phyloP scores from a whole-genome alignment of 2,797 vertebrate species.

The Alauda arvensis region DNA sequence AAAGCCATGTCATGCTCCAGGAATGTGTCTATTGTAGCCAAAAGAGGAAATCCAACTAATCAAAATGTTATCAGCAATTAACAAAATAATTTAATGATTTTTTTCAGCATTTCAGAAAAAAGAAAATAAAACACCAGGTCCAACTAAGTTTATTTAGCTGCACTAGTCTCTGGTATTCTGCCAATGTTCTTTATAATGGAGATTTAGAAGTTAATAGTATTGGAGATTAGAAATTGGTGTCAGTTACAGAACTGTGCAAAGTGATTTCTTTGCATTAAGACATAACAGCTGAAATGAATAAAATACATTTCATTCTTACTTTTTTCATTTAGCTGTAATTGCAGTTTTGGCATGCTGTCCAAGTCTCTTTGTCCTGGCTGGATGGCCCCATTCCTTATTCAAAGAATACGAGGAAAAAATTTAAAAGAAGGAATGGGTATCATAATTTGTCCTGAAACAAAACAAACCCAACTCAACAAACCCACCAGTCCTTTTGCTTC shows the following conservation, averaged over 20 bases:
- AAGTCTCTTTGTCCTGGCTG: conserved; percentile 1
- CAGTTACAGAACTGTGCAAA: conserved; percentile 67
- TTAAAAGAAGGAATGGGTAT: neutral
- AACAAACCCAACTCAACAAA: neutral
- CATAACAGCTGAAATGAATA: conserved; percentile 69
- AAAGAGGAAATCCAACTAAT: conserved; percentile 62
- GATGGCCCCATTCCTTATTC: neutral
- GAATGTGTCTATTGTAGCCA: conserved; percentile 63
- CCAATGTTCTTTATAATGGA: conserved; percentile 58
- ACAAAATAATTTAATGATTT: conserved; percentile 58
- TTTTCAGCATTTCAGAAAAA: conserved; percentile 49
- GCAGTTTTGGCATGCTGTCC: conserved; percentile 29
- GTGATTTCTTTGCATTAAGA: conserved; percentile 67
- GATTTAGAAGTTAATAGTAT: conserved; percentile 69
- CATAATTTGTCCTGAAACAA: neutral
- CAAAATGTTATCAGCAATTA: conserved; percentile 71
- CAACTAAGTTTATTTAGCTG: conserved; percentile 61
- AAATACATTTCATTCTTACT: conserved; percentile 43
- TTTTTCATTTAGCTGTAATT: conserved; percentile 46
- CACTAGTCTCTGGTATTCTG: conserved; percentile 52
- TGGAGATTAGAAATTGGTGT: conserved; percentile 69
- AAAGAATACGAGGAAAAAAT: conserved; percentile 12
- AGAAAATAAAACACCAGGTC: conserved; percentile 45
- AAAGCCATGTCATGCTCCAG: conserved; percentile 54
- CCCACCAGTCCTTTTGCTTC: neutral